Conservation (phyloP, 2,888 invertebrate species). For the Smittia sp. region DNA sequence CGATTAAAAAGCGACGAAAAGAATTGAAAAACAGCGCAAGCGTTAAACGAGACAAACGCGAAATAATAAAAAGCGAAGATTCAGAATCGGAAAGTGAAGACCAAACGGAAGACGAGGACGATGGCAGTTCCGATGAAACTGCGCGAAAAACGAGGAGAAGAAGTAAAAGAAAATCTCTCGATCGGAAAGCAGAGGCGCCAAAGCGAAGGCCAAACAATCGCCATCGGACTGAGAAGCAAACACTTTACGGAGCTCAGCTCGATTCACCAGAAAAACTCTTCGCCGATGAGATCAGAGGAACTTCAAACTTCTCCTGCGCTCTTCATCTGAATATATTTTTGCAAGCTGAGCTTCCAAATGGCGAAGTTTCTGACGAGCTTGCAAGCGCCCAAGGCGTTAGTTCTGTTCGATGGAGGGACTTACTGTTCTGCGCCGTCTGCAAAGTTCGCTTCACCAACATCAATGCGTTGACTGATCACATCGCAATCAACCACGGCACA, state of each 20-base stretch:
- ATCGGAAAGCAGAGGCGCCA: not conserved
- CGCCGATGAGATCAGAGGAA: not conserved
- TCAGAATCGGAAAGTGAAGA: not conserved
- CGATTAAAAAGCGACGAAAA: not conserved
- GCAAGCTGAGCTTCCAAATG: not conserved
- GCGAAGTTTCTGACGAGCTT: not conserved
- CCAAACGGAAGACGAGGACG: not conserved
- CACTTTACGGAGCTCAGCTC: not conserved
- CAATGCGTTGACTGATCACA: not conserved
- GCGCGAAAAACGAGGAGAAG: not conserved
- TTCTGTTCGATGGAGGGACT: not conserved
- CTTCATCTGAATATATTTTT: not conserved
- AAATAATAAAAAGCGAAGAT: not conserved
- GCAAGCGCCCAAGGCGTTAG: not conserved
- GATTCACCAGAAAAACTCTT: conserved; percentile 4
- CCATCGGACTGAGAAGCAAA: not conserved
- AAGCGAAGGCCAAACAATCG: conserved; percentile 21
- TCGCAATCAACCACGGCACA: not conserved
- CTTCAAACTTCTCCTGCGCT: not conserved
- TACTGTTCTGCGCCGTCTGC: not conserved
- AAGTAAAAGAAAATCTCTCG: not conserved
- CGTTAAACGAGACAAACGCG: not conserved
- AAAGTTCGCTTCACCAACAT: not conserved
- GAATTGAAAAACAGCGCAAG: not conserved
- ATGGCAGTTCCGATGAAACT: not conserved